phyloP scores from a whole-genome alignment of 2,797 vertebrate genomes.

The Meda fulgida region DNA sequence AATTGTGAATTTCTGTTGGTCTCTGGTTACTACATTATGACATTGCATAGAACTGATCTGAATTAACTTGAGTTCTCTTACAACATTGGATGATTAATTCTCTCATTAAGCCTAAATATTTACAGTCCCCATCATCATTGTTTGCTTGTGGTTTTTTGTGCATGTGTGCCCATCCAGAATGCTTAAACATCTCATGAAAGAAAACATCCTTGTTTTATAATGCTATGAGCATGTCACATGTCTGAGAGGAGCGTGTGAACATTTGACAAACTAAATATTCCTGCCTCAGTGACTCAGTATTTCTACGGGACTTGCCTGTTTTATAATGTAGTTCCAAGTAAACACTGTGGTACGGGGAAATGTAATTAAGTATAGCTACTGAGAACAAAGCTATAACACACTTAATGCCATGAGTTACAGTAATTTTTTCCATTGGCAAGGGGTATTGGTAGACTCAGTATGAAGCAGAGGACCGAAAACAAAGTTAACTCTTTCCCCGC shows the following conservation, averaged over 20 bases:
- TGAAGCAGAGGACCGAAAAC: neutral
- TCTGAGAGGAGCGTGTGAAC: slow-evolving; percentile 7
- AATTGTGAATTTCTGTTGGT: neutral
- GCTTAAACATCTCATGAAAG: slow-evolving; percentile 59
- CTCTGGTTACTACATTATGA: neutral
- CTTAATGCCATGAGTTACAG: neutral
- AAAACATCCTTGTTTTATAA: slow-evolving; percentile 71
- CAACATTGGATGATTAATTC: neutral
- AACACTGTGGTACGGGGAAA: neutral
- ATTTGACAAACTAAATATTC: slow-evolving; percentile 14
- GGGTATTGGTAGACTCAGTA: neutral
- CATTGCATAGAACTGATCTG: no score
- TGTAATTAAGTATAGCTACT: neutral
- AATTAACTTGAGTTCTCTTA: neutral
- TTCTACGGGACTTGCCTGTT: slow-evolving; percentile 18
- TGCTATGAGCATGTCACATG: slow-evolving; percentile 62
- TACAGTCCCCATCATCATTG: slow-evolving; percentile 43
- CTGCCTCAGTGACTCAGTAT: slow-evolving; percentile 33
- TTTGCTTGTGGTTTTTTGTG: slow-evolving; percentile 27
- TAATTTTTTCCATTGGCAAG: neutral
- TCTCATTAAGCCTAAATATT: slow-evolving; percentile 6
- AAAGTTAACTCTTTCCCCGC: neutral
- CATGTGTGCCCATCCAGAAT: slow-evolving; percentile 27
- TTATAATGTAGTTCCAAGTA: slow-evolving; percentile 25
- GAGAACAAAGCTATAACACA: slow-evolving; percentile 5